Conservation (phyloP, 2,888 invertebrate species). For the Abrostola tripartita region DNA sequence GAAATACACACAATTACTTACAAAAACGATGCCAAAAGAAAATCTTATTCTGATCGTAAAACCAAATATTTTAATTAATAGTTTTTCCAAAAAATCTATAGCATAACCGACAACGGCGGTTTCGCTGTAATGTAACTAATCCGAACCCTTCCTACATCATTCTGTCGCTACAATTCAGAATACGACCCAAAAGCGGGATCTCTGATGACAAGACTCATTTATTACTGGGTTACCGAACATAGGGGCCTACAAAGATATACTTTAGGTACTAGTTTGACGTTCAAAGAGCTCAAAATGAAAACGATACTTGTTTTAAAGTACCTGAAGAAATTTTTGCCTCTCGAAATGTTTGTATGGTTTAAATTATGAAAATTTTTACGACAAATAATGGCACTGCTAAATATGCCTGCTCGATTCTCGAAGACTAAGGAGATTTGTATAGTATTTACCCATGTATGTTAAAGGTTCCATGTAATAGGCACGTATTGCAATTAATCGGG, state of each 20-base stretch:
- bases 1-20: neutral
- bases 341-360: too few relatives aligned
- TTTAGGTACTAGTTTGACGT: neutral
- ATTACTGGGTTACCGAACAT: constrained; percentile 43
- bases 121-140: constrained; percentile 40
- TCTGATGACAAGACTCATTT: constrained; percentile 61
- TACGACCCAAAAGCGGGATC: constrained; percentile 60
- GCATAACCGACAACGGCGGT: constrained; percentile 31
- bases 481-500: too few relatives aligned
- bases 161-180: constrained; percentile 70
- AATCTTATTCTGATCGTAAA: neutral
- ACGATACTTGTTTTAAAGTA: too few relatives aligned
- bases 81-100: constrained; percentile 32
- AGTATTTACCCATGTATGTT: too few relatives aligned
- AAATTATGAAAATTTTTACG: too few relatives aligned
- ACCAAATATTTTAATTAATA: constrained; percentile 19
- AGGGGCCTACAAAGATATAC: too few relatives aligned
- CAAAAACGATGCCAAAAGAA: constrained; percentile 2
- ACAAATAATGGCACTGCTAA: too few relatives aligned
- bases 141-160: constrained; percentile 66
- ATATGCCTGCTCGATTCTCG: too few relatives aligned
- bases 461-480: too few relatives aligned
- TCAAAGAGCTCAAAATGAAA: too few relatives aligned
- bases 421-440: too few relatives aligned
- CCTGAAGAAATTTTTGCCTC: too few relatives aligned